phyloP scores from a whole-genome alignment of 2,797 vertebrate genomes.

The Syngnathus rostellatus region DNA sequence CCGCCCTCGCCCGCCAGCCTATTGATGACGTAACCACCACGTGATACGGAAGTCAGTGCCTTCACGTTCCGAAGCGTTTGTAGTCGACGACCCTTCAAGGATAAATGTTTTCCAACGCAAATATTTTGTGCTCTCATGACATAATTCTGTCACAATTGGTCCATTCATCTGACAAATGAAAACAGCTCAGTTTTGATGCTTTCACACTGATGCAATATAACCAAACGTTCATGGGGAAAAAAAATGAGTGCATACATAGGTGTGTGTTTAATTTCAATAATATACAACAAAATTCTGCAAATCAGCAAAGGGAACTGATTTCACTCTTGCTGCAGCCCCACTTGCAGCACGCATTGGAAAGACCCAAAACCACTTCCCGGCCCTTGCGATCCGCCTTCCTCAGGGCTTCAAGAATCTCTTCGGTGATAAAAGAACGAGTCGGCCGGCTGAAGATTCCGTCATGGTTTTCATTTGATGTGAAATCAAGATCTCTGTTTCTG shows the following conservation, averaged over 20 bases:
- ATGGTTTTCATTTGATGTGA: constrained; percentile 39
- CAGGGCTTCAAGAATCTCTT: constrained; percentile 69
- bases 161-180: not conserved
- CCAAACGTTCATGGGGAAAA: not conserved
- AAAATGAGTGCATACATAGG: not conserved
- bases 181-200: too few species aligned
- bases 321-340: constrained; percentile 83
- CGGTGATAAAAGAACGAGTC: constrained; percentile 61
- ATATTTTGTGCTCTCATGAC: not conserved
- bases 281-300: not conserved
- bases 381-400: constrained; percentile 67
- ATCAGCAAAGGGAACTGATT: constrained; percentile 81
- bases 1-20: too few species aligned
- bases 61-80: too few species aligned
- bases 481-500: constrained; percentile 51
- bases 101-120: too few species aligned
- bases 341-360: constrained; percentile 80
- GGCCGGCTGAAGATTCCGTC: constrained; percentile 45
- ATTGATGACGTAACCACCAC: not conserved
- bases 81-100: too few species aligned
- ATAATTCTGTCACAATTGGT: not conserved
- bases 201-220: not conserved
- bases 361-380: constrained; percentile 71
- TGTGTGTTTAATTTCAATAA: constrained; percentile 1
- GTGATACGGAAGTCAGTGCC: not conserved